A percentile compares a stretch with the other conserved stretches of the same genome.
Evolutionary conservation across 2,888 invertebrate genomes (phyloP).

Genomic region (Chesias legatella): DNA sequence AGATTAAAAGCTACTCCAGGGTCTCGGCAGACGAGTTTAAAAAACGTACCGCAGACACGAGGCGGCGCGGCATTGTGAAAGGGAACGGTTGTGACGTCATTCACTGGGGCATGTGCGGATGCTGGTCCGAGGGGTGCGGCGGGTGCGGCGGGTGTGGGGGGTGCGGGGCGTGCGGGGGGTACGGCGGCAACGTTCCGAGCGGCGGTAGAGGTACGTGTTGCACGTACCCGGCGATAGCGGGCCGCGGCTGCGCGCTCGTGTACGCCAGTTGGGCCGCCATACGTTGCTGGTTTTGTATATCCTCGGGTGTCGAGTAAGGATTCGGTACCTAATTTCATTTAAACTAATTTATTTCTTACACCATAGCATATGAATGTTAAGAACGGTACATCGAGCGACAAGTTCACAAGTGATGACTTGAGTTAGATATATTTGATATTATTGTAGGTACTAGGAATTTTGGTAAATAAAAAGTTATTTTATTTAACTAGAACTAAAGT

Average conservation of each 20-base stretch:
- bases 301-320: conserved; percentile 43
- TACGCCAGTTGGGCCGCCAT: conserved; percentile 45
- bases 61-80: too few species aligned
- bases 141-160: conserved; percentile 25
- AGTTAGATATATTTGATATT: too few species aligned
- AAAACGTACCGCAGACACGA: too few species aligned
- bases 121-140: conserved; percentile 23
- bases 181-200: conserved; percentile 23
- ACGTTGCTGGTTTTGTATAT: conserved; percentile 40
- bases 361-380: too few species aligned
- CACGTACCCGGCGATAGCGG: conserved; percentile 22
- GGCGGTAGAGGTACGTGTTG: conserved; percentile 26
- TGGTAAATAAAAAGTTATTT: too few species aligned
- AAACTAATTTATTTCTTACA: background rate
- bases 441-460: too few species aligned
- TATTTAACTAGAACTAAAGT: too few species aligned
- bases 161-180: conserved; percentile 27
- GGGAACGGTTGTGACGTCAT: background rate
- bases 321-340: conserved; percentile 40
- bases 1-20: too few species aligned
- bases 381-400: too few species aligned
- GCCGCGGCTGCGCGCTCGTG: conserved; percentile 28
- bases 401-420: too few species aligned
- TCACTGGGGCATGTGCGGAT: conserved; percentile 47
- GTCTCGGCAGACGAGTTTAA: too few species aligned